Base-by-base conservation (phyloP, 2,113 vertebrate species). In the Mustela nigripes region DNA sequence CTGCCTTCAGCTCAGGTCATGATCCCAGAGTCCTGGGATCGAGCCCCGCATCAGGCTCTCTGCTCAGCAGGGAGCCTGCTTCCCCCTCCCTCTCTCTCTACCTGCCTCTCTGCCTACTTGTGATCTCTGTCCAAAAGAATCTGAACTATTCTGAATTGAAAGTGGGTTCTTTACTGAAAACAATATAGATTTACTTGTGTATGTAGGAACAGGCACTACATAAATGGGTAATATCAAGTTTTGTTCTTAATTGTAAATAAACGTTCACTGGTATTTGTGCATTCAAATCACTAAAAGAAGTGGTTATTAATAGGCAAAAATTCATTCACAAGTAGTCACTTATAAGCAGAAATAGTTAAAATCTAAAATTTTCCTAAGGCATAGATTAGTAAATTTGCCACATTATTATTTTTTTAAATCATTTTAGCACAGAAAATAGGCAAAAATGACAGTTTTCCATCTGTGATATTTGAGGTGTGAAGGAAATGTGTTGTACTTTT, bases 401-500 rank as follows among this genome's bases (percentile, higher is more conserved):
- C 71, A 33, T 78, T 93, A 45, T 39, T 93, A 90, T 96, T 28
- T 85, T 53, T n/a, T 5, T 53, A 15, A 15, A 76, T 45, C 18
- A 89, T 60, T 98, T 95, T 94, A 91, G 67, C 82, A 96, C n/a
- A 86, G n/a, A 95, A 96, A 80, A 91, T 73, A 95, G 36, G n/a
- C 85, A 94, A 97, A 60, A 97, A 89, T 96, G 95, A 96, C 93
- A 95, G 65, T 94, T 95, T 97, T 96, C 96, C 96, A 97, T 98
- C 93, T 94, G 96, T 95, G 94, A 91, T 95, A 97, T 91, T 85
- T 79, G 91, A 97, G 89, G 96, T 98, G 91, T 82, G 89, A 98
- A 95, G 65, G 39, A 98, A 97, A 98, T 89, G 85, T 96, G 96
- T 88, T 98, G 96, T 95, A 39, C 87, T 96, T 97, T 97, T 97